Evolutionary conservation across 1,140 invertebrate genomes (phyloP).

Genomic region (Hyles euphorbiae): DNA sequence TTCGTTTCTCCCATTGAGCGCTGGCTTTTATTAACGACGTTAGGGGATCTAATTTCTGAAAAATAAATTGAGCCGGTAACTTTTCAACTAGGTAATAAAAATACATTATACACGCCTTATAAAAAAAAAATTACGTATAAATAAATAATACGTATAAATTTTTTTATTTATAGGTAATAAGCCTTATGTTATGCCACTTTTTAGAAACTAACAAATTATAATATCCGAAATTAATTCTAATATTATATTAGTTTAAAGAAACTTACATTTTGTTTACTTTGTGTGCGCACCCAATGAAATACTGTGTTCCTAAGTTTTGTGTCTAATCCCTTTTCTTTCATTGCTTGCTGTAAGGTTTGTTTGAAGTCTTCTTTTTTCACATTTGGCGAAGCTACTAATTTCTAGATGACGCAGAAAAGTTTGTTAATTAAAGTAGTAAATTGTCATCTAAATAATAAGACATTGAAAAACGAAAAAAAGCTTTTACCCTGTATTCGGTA

Average conservation of each 20-base stretch:
- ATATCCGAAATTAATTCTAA: no score
- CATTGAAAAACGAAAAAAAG: no score
- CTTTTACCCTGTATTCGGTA: no score
- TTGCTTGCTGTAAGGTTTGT: constrained; percentile 81
- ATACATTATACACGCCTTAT: no score
- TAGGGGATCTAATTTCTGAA: constrained; percentile 74
- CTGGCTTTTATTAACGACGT: constrained; percentile 88
- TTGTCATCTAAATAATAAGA: no score
- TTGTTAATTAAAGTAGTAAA: neutral
- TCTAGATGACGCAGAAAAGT: constrained; percentile 67
- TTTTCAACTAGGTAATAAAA: no score
- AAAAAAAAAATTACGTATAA: no score
- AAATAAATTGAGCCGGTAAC: constrained; percentile 4
- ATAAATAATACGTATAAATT: no score
- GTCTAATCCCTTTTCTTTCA: constrained; percentile 86
- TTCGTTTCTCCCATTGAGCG: constrained; percentile 93
- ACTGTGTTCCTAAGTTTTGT: constrained; percentile 88
- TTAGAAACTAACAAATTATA: no score
- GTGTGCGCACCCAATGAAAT: constrained; percentile 85
- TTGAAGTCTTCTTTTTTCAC: constrained; percentile 87
- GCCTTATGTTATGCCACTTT: no score
- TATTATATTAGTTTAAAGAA: neutral
- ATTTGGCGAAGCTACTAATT: constrained; percentile 82
- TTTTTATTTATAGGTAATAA: no score
- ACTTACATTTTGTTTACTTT: constrained; percentile 72